phyloP scores from a whole-genome alignment of 2,797 vertebrate genomes.

The Sphenopsis melanotis region DNA sequence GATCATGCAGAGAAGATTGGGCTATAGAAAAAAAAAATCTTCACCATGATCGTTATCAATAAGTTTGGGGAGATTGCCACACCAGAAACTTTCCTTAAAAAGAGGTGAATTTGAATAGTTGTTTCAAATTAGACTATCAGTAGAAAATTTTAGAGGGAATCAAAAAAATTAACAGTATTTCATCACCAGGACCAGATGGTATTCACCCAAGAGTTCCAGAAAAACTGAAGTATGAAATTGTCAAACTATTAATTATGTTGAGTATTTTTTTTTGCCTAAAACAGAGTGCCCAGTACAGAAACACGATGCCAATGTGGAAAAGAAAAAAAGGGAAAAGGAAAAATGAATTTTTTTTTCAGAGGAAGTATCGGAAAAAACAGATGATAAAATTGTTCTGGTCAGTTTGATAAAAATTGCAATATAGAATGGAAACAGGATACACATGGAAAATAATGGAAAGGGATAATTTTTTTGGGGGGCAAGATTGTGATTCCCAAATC shows the following conservation, averaged over 20 bases:
- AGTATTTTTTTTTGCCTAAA: neutral
- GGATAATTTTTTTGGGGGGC: neutral
- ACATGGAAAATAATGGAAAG: neutral
- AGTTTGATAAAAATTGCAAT: neutral
- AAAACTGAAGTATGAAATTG: neutral
- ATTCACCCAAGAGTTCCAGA: neutral
- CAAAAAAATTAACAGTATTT: neutral
- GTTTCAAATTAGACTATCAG: neutral
- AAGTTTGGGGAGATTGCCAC: neutral
- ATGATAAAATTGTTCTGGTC: neutral
- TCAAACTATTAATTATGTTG: neutral
- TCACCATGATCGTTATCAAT: neutral
- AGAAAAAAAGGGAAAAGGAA: neutral
- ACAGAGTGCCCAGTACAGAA: neutral
- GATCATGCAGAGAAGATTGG: neutral
- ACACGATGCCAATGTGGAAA: neutral
- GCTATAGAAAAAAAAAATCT: neutral
- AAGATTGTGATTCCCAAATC: neutral
- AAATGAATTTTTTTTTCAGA: neutral
- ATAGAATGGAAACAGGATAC: neutral
- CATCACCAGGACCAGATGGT: neutral
- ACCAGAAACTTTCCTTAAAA: neutral
- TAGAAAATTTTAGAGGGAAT: neutral
- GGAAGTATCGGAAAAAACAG: neutral
- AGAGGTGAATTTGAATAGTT: neutral